Base-by-base conservation (phyloP, 2,797 vertebrate species). In the Danionella dracula region DNA sequence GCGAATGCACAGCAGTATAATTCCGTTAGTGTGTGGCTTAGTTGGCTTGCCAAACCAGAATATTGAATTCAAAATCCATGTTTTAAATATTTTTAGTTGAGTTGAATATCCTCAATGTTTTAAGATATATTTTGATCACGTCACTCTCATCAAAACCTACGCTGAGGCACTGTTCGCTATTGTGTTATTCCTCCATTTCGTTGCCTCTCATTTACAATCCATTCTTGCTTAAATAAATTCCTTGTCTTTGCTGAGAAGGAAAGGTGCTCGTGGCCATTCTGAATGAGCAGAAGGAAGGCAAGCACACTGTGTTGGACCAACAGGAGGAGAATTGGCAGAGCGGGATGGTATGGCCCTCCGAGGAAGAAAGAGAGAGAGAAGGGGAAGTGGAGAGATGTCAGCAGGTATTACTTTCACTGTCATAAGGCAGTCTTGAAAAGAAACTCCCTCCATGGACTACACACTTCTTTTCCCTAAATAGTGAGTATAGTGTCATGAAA, bases 381-480 rank as follows among this genome's bases (percentile, higher is more conserved):
- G 29, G 76, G 58, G 46, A 66, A 78, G n/a, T n/a, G 81, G 84
- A 82, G 78, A 81, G 79, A 83, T 85, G 87, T 88, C 86, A 78
- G 81, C 73, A 74, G 81, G 80, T 85, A 86, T 89, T 89, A 88
- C 78, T 82, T 84, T 88, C 84, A 86, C 83, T 87, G 86, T 88
- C 84, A 83, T 74, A 50, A 70, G 73, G 75, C 76, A 80, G 80
- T 75, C 59, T 71, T 76, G 80, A 83, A 74, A 56, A 81, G 76
- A 29, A 41, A 42, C 32, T 58, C 64, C 67, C 64, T 51, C 38
- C 34, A 23, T 34, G 58, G 41, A 44, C 38, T 37, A 20, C 40
- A 62, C 46, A 44, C 48, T 61, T 65, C 17, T 23, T 63, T 56
- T 69, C 42, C 53, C 58, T 70, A 66, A 71, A 66, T 27, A 3